Percentiles rank a stretch among this genome's conserved stretches.
phyloP scores from a whole-genome alignment of 2,113 vertebrate species.

The Colinus virginianus region DNA sequence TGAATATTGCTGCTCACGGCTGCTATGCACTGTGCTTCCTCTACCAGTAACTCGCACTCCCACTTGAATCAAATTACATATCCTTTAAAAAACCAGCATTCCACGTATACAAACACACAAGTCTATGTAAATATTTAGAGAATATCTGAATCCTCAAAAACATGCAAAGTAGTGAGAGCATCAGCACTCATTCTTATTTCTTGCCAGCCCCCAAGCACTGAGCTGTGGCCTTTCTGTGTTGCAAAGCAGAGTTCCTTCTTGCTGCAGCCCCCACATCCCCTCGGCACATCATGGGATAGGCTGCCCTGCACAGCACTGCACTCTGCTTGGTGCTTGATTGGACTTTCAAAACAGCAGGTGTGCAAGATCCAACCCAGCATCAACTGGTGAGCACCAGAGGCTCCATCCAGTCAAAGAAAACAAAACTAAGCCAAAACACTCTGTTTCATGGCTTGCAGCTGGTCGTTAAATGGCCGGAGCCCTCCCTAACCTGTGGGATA shows the following conservation, averaged over 20 bases:
- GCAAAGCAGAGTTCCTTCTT: neutral
- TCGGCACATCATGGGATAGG: rapidly evolving
- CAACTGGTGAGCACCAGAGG: constrained; percentile 46
- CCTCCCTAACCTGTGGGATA: neutral
- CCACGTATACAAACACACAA: neutral
- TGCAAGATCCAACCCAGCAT: constrained; percentile 38
- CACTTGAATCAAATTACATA: neutral
- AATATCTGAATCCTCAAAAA: neutral
- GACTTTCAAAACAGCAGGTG: constrained; percentile 72
- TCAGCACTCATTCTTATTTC: neutral
- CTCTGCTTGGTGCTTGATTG: constrained; percentile 32
- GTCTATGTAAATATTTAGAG: constrained; percentile 23
- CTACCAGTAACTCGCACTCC: neutral
- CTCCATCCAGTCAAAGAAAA: constrained; percentile 28
- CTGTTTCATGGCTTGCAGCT: constrained; percentile 56
- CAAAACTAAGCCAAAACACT: neutral
- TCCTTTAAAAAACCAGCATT: neutral
- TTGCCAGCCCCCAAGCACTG: neutral
- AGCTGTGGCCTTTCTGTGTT: neutral
- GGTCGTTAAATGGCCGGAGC: neutral
- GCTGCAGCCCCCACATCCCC: neutral
- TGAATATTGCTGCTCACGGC: neutral
- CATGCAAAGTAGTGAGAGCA: rapidly evolving
- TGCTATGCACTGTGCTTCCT: rapidly evolving
- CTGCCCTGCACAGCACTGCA: neutral